Evolutionary conservation across 2,888 invertebrate genomes (phyloP).

Genomic region (Cactoblastis cactorum): DNA sequence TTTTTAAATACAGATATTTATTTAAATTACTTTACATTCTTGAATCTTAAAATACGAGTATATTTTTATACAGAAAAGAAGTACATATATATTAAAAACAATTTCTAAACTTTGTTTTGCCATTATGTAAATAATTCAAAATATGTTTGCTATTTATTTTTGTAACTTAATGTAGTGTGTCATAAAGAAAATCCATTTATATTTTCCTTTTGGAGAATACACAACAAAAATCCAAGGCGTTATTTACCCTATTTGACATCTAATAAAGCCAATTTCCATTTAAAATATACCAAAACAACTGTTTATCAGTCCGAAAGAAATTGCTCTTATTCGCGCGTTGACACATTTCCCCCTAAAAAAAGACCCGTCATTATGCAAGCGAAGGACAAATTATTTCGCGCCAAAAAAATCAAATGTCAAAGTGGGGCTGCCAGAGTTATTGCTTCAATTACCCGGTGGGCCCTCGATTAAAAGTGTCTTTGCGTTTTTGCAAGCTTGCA

Average conservation of each 20-base stretch:
- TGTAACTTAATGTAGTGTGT: too few relatives aligned
- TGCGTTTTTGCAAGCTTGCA: slow-evolving; percentile 52
- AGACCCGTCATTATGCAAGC: slow-evolving; percentile 50
- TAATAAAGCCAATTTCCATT: slow-evolving; percentile 7
- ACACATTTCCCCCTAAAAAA: slow-evolving; percentile 40
- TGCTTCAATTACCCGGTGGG: slow-evolving; percentile 67
- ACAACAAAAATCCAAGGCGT: neutral
- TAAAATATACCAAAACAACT: slow-evolving; percentile 6
- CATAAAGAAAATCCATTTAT: too few relatives aligned
- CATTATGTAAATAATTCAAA: too few relatives aligned
- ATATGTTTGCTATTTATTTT: too few relatives aligned
- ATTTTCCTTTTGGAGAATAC: too few relatives aligned
- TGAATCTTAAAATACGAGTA: too few relatives aligned
- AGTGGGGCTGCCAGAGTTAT: slow-evolving; percentile 74
- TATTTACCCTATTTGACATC: slow-evolving; percentile 8
- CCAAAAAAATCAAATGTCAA: slow-evolving; percentile 73
- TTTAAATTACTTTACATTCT: too few relatives aligned
- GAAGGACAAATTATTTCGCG: slow-evolving; percentile 59
- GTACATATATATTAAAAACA: too few relatives aligned
- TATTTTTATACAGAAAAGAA: too few relatives aligned
- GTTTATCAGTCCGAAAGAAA: slow-evolving; percentile 19
- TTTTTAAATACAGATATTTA: too few relatives aligned
- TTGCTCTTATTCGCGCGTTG: slow-evolving; percentile 29
- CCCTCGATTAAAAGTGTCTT: slow-evolving; percentile 74
- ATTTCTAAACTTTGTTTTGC: too few relatives aligned